Percentiles rank a stretch among this genome's conserved stretches.
These are phyloP conservation scores for Colletes latitarsis DNA, from an alignment of 1,140 invertebrate genomes.

Conservation along the genomic window DNA sequence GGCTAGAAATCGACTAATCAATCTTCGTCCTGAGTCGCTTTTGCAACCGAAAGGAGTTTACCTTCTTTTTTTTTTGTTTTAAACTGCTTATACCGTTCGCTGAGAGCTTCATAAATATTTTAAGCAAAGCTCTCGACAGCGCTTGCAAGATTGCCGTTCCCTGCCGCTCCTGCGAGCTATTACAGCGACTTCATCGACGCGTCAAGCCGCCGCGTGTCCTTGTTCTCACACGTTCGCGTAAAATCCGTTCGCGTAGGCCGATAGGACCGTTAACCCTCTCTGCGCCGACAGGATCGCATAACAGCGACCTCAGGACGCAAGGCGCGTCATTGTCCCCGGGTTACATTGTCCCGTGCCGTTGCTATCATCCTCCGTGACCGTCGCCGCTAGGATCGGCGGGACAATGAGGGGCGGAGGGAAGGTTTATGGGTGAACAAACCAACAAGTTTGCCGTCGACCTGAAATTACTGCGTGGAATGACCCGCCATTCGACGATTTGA, in stretches of 20 bases:
- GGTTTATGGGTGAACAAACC: constrained; percentile 59
- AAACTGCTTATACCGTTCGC: too few species aligned
- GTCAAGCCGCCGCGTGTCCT: constrained; percentile 37
- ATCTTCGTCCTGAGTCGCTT: too few species aligned
- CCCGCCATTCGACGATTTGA: constrained; percentile 6
- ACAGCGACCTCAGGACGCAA: constrained; percentile 35
- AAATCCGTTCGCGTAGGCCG: constrained; percentile 39
- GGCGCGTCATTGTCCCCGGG: constrained; percentile 43
- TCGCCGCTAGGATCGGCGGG: constrained; percentile 13
- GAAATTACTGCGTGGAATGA: constrained; percentile 29
- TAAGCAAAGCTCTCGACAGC: background rate
- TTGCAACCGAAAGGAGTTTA: too few species aligned
- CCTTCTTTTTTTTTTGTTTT: too few species aligned
- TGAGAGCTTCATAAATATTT: background rate
- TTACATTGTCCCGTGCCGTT: constrained; percentile 47
- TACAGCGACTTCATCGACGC: constrained; percentile 3
- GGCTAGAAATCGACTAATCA: too few species aligned
- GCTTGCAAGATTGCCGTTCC: background rate
- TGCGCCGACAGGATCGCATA: constrained; percentile 58
- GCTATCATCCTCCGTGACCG: constrained; percentile 31
- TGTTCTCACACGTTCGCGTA: constrained; percentile 35
- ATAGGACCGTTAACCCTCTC: constrained; percentile 62
- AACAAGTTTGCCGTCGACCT: constrained; percentile 22
- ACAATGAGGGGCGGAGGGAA: constrained; percentile 14
- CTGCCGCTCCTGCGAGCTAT: background rate